Evolutionary conservation across 2,888 invertebrate species (phyloP).

Genomic region (Ophion ventricosus): DNA sequence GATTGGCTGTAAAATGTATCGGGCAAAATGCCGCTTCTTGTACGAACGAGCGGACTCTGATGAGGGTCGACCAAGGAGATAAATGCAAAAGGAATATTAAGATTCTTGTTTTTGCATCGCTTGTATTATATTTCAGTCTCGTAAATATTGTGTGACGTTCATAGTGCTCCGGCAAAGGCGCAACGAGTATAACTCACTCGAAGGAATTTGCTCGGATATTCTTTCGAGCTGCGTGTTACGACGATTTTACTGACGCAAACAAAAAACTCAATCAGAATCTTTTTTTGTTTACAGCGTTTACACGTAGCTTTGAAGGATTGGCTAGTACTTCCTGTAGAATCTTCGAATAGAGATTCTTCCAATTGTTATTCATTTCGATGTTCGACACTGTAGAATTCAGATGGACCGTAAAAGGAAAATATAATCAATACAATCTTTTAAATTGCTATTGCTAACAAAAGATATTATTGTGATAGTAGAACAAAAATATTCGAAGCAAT

Average conservation of each 20-base stretch:
- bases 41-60: neutral
- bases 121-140: conserved; percentile 14
- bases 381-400: too few species aligned
- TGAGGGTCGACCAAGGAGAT: neutral
- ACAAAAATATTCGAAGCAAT: too few species aligned
- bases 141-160: conserved; percentile 44
- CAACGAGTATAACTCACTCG: conserved; percentile 51
- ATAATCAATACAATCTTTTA: too few species aligned
- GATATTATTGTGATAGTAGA: too few species aligned
- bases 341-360: too few species aligned
- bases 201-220: conserved; percentile 64
- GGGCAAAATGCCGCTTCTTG: conserved; percentile 8
- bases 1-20: neutral
- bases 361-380: too few species aligned
- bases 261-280: neutral
- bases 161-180: conserved; percentile 15
- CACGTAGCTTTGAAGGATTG: too few species aligned
- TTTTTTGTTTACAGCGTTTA: too few species aligned
- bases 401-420: too few species aligned
- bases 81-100: conserved; percentile 1
- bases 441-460: too few species aligned
- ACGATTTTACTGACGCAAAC: neutral
- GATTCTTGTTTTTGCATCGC: conserved; percentile 1
- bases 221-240: conserved; percentile 43
- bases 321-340: too few species aligned